Evolutionary conservation across 2,888 invertebrate genomes (phyloP), one percentile per base, ranked within the genome.

Genomic region (Strigamia transsilvanica): DNA sequence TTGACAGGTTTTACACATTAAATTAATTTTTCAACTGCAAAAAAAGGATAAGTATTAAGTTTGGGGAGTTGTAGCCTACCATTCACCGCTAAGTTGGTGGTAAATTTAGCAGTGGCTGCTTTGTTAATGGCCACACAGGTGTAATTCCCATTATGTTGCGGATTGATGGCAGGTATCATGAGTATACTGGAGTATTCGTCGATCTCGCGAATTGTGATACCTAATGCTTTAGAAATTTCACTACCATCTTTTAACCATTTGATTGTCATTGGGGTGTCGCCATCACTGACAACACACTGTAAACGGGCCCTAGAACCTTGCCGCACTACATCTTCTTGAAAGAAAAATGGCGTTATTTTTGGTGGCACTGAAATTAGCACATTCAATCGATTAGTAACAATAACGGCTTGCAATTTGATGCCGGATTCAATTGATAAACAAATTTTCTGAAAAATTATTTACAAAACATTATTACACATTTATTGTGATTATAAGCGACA

Each of bases 101-200:
- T 42, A 10, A 51, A 46, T 9, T 13, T 12, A 42, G n/a, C 13
- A 42, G 51, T 51, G 21, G 80, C 80, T 4, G 80, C 80, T 42
- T 21, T 21, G 23, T 80, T 80, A 32, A 9, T 42, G 18, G 80
- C 80, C 23, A 46, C 21, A 32, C 80, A 80, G 15, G 80, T 80
- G 80, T 80, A 80, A 23, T 51, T 51, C 13, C 80, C 80, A 46
- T 80, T 80, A 32, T 80, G 80, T 27, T 46, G 18, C 12, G 51
- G 80, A 51, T 15, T 80, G 80, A 80, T 80, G 21, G 23, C 23
- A 12, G 27, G 21, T 15, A 80, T 80, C 21, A 27, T 80, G 32
- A 80, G 51, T 42, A 80, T 80, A 32, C 51, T 51, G 23, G 80
- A 80, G 46, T 42, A 80, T 27, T 80, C 80, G 46, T 80, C 80